A percentile compares a stretch with the other conserved stretches of the same genome.
Conservation (phyloP, 92 coral and sea anemone species). For the Bergia sp. region DNA sequence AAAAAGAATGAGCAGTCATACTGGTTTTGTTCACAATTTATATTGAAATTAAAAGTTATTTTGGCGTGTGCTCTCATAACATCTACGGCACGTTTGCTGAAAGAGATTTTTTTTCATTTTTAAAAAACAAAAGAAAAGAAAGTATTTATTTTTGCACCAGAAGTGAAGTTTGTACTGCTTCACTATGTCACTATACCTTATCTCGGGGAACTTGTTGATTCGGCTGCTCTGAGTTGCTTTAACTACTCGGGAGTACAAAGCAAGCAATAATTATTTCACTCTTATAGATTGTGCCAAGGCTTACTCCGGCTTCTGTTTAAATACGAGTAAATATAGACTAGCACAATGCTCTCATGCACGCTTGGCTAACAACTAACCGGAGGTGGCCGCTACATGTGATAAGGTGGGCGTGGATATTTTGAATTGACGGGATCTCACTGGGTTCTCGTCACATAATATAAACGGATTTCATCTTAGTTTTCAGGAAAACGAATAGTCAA, state of each 20-base stretch:
- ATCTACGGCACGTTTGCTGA: neutral
- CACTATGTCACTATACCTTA: neutral
- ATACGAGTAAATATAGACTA: neutral
- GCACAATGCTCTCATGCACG: neutral
- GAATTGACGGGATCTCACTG: neutral
- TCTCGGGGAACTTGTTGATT: neutral
- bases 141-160: too few species aligned
- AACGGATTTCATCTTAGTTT: neutral
- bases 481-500: constrained; percentile 19
- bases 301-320: neutral
- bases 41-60: too few species aligned
- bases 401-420: neutral
- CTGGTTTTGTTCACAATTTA: neutral
- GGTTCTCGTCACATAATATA: neutral
- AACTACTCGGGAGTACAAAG: neutral
- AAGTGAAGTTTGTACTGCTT: neutral
- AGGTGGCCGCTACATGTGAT: neutral
- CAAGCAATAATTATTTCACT: neutral
- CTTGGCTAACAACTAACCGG: constrained; percentile 12
- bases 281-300: neutral
- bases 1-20: neutral
- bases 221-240: neutral
- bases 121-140: too few species aligned
- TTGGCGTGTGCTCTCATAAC: neutral
- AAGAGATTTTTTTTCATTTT: too few species aligned